These are phyloP conservation scores for Benitochromis conjunctus DNA, from an alignment of 2,113 vertebrate genomes.

Conservation along the genomic window DNA sequence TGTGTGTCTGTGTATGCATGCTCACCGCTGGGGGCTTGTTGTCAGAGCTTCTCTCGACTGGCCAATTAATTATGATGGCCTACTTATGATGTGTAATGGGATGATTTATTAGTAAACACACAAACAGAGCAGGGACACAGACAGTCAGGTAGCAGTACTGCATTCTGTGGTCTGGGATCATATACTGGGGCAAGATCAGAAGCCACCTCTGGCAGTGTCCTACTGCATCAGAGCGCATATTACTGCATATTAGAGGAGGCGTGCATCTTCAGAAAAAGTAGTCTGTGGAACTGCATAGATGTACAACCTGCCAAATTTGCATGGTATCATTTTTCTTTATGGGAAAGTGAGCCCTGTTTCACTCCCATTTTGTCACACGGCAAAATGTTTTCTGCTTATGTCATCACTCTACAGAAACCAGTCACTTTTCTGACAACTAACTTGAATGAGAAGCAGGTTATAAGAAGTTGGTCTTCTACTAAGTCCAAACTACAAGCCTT, in stretches of 20 bases:
- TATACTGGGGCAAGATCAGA: conserved; percentile 57
- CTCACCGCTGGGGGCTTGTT: conserved; percentile 66
- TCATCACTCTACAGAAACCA: neutral
- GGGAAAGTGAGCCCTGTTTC: neutral
- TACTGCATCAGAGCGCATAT: conserved; percentile 22
- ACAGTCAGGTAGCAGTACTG: conserved; percentile 48
- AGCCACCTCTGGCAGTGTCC: conserved; percentile 62
- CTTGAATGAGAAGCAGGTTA: neutral
- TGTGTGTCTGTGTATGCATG: conserved; percentile 26
- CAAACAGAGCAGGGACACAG: conserved; percentile 60
- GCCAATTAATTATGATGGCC: conserved; percentile 82
- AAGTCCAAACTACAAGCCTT: neutral
- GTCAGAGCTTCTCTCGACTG: conserved; percentile 73
- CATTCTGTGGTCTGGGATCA: conserved; percentile 42
- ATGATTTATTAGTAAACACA: conserved; percentile 81
- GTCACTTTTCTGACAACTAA: neutral
- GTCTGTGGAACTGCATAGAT: neutral
- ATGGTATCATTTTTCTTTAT: neutral
- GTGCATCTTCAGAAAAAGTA: neutral
- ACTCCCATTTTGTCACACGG: neutral
- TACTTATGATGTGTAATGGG: conserved; percentile 81
- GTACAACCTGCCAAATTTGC: neutral
- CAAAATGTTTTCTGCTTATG: neutral
- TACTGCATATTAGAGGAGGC: neutral
- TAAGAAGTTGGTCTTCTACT: neutral